Evolutionary conservation across 2,113 vertebrate genomes (phyloP).

Genomic region (Tyrannus savana): DNA sequence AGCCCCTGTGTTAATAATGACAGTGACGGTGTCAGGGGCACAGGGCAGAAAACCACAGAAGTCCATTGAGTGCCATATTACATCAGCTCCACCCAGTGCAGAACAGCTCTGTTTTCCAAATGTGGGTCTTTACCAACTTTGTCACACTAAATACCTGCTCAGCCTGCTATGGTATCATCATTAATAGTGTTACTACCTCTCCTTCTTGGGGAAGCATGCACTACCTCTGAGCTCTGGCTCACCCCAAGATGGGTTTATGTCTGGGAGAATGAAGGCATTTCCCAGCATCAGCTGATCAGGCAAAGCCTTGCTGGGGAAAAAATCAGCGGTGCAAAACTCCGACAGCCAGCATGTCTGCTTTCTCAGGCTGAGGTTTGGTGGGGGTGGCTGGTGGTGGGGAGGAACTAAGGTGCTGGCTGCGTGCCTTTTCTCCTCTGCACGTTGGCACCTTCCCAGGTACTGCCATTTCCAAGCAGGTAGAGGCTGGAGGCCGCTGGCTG

Average conservation of each 20-base stretch:
- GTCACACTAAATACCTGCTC: background rate
- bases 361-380: background rate
- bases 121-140: rapidly evolving
- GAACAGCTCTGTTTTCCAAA: background rate
- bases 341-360: rapidly evolving
- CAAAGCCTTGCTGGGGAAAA: background rate
- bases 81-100: background rate
- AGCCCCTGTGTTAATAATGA: background rate
- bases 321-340: background rate
- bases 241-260: background rate
- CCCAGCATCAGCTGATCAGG: background rate
- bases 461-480: background rate
- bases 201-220: rapidly evolving
- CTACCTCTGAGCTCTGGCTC: background rate
- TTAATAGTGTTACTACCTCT: rapidly evolving
- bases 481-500: background rate
- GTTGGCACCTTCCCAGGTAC: rapidly evolving
- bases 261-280: background rate
- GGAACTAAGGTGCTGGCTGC: background rate
- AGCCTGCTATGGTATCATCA: background rate
- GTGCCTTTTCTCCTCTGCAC: background rate
- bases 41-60: background rate
- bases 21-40: background rate
- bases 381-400: background rate
- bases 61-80: background rate